Evolutionary conservation across 2,797 vertebrate species (phyloP), one percentile per base, ranked within the genome.

Genomic region (Anguilla anguilla): DNA sequence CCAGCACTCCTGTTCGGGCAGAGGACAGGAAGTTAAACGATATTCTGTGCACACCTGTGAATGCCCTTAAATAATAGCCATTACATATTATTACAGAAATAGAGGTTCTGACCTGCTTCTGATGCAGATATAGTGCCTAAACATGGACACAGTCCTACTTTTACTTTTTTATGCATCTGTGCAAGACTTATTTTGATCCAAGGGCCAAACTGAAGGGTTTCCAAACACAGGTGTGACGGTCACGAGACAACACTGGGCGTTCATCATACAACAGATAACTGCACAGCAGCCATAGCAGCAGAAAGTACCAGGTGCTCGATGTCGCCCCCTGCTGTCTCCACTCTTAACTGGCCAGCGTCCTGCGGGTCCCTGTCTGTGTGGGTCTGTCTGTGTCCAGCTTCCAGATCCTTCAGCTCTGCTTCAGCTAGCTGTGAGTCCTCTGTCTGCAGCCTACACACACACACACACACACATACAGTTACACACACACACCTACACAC

Each of bases 391-490:
- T 93, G 90, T 88, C 90, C 88, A 51, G 90, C 91, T 81, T 92
- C 91, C 87, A 90, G 92, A 84, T 93, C 90, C 85, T 93, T 89
- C 67, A 92, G 89, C 59, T 89, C 90, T 85, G 92, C 90, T 53
- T 91, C 91, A 69, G 91, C 84, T 88, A 94, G 69, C 64, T 55
- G 91, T 59, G 90, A 89, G 85, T 84, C 90, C 88, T 93, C 92
- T 88, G 90, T 90, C 89, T 93, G 90, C 89, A 91, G 91, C 89
- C 95, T 96, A 88, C 35, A 93, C 83, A 91, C 0, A 2, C 72
- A 90, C 86, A 89, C 83, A 88, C 11, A 93, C 83, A 91, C 0
- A 2, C 72, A 90, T 85, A 84, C 84, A 72, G 22, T 84, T 61
- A 31, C 69, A 31, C 43, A 67, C 82, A 39, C 87, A 84, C 82